Evolutionary conservation across 2,888 invertebrate species (phyloP).

Genomic region (Geotrupes spiniger): DNA sequence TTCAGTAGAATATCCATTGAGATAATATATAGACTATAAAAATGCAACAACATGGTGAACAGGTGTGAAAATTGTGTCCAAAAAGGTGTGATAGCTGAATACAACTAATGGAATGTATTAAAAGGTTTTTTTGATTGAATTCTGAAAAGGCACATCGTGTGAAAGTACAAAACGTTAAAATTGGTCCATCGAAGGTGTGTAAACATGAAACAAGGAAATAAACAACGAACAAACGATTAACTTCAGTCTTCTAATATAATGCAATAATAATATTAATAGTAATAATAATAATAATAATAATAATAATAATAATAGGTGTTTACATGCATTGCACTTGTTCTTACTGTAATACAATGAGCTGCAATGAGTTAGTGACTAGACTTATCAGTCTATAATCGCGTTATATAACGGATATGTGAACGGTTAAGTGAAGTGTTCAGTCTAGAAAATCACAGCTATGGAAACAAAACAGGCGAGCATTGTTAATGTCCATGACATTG

Average conservation of each 20-base stretch:
- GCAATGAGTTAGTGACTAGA: conserved; percentile 41
- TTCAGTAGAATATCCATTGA: conserved; percentile 2
- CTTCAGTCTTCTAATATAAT: conserved; percentile 33
- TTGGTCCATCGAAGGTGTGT: conserved; percentile 35
- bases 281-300: conserved; percentile 24
- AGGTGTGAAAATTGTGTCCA: conserved; percentile 6
- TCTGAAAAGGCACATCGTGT: conserved; percentile 41
- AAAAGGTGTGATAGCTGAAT: conserved; percentile 19
- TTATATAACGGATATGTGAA: conserved; percentile 38
- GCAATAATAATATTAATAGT: conserved; percentile 29
- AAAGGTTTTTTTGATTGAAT: conserved; percentile 17
- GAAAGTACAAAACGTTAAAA: conserved; percentile 33
- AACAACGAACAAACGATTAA: conserved; percentile 31
- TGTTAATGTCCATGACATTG: conserved; percentile 37
- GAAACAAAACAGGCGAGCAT: conserved; percentile 40
- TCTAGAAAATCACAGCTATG: conserved; percentile 70
- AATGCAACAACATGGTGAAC: neutral
- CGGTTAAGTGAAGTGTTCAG: conserved; percentile 47
- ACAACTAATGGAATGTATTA: conserved; percentile 36
- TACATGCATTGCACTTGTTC: conserved; percentile 40
- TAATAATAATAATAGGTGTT: conserved; percentile 30
- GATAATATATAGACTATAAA: conserved; percentile 4
- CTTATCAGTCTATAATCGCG: conserved; percentile 42
- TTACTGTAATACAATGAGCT: conserved; percentile 35
- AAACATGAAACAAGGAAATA: conserved; percentile 26